Conservation (phyloP, 2,113 vertebrate species). For the Pomatostomus ruficeps region DNA sequence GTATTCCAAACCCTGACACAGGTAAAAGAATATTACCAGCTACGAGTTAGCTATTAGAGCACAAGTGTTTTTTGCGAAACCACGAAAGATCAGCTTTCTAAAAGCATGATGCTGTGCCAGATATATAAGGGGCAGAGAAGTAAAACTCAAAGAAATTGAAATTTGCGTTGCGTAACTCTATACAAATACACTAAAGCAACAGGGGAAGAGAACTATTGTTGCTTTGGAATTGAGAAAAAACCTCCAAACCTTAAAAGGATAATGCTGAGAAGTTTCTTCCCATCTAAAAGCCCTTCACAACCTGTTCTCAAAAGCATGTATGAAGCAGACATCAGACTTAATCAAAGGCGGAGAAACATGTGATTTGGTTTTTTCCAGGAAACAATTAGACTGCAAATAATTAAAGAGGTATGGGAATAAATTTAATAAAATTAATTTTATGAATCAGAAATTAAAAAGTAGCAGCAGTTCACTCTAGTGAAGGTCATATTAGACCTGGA, state of each 20-base stretch:
- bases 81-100: background rate
- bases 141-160: background rate
- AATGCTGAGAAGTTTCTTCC: background rate
- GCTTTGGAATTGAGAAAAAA: background rate
- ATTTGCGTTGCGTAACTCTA: background rate
- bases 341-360: background rate
- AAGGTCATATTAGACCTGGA: background rate
- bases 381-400: background rate
- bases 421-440: background rate
- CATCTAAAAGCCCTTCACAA: background rate
- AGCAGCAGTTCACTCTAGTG: background rate
- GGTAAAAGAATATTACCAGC: background rate
- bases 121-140: background rate
- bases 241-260: background rate
- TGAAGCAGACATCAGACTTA: background rate
- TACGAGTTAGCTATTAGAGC: background rate
- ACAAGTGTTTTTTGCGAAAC: background rate
- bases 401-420: background rate
- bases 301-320: background rate
- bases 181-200: background rate
- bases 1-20: too few relatives aligned
- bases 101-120: background rate
- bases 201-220: background rate
- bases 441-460: background rate
- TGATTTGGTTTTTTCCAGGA: background rate